A percentile compares a stretch with the other conserved stretches of the same genome.
These are phyloP conservation scores for Aselliscus stoliczkanus DNA, from an alignment of 2,797 vertebrate species.

Conservation along the genomic window DNA sequence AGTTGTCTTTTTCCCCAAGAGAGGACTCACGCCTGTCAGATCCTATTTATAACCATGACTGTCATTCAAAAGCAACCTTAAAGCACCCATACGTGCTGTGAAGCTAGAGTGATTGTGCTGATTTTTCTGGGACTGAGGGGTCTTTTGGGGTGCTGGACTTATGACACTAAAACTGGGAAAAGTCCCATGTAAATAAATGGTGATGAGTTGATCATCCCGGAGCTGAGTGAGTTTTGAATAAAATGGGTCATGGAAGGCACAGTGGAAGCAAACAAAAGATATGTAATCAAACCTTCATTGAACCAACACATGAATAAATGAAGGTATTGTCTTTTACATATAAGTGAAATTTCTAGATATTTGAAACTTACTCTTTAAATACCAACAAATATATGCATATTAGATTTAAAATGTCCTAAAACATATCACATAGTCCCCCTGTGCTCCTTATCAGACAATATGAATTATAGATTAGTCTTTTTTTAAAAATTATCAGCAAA, in stretches of 20 bases:
- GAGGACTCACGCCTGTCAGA: background rate
- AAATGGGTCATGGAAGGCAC: background rate
- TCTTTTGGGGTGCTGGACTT: background rate
- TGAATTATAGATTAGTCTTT: background rate
- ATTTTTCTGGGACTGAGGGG: background rate
- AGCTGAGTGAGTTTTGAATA: background rate
- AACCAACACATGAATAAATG: background rate
- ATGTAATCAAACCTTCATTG: background rate
- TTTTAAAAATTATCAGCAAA: background rate
- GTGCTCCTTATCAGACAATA: slow-evolving; percentile 1
- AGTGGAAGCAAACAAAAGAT: background rate
- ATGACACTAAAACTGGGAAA: background rate
- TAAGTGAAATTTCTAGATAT: slow-evolving; percentile 19
- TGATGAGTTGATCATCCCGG: background rate
- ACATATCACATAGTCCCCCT: background rate
- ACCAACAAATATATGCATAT: background rate
- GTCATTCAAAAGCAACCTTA: background rate
- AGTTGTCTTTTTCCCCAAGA: background rate
- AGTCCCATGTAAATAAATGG: background rate
- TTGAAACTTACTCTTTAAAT: background rate
- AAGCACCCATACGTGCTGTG: background rate
- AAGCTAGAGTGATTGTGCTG: background rate
- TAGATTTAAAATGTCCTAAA: background rate
- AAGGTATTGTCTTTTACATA: background rate
- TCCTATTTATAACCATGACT: background rate